phyloP scores from a whole-genome alignment of 2,888 invertebrate genomes.

The Latrodectus hesperus region DNA sequence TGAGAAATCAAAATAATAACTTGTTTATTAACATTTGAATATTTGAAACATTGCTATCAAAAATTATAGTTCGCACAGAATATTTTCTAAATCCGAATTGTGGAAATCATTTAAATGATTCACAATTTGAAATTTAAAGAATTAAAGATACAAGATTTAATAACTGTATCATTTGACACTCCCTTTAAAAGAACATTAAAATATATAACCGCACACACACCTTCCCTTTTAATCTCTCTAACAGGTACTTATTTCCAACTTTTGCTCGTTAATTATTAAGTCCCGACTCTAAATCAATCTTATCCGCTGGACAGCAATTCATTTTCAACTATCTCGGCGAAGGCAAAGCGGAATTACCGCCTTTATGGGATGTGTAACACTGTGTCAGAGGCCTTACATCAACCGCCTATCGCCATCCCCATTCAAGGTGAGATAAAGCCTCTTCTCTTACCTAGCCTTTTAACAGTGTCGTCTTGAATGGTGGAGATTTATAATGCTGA shows the following conservation, averaged over 20 bases:
- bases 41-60: no score
- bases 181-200: neutral
- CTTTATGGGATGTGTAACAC: conserved; percentile 60
- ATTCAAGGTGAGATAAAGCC: conserved; percentile 45
- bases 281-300: conserved; percentile 30
- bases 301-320: conserved; percentile 29
- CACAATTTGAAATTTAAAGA: no score
- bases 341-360: conserved; percentile 27
- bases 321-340: conserved; percentile 30
- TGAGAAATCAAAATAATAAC: no score
- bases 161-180: no score
- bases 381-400: conserved; percentile 58
- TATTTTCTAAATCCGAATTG: no score
- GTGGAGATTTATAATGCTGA: conserved; percentile 56
- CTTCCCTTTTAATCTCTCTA: neutral
- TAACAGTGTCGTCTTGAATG: conserved; percentile 25
- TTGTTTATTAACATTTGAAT: no score
- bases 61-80: no score
- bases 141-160: no score
- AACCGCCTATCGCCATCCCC: conserved; percentile 32
- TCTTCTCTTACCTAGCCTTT: conserved; percentile 11
- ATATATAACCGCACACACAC: neutral
- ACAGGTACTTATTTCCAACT: conserved; percentile 30
- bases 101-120: no score
- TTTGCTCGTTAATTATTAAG: conserved; percentile 30